phyloP scores from a whole-genome alignment of 2,797 vertebrate species.

The Thalassophryne amazonica region DNA sequence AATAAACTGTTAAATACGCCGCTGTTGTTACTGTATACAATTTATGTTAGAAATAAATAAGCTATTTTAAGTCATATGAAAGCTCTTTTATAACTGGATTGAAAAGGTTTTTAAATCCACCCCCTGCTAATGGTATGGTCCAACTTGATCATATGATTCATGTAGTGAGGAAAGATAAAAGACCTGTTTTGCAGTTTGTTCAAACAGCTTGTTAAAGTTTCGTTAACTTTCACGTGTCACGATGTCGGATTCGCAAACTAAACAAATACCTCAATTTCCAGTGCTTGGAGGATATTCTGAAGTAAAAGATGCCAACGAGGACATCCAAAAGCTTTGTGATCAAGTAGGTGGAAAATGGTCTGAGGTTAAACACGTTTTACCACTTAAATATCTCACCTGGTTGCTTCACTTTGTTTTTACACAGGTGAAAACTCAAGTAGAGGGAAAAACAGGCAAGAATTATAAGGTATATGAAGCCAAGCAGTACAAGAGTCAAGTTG shows the following conservation, averaged over 20 bases:
- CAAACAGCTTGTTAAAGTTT: too few relatives aligned
- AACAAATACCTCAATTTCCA: too few relatives aligned
- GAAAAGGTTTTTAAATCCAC: not conserved
- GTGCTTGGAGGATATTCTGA: not conserved
- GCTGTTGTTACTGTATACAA: rapidly evolving
- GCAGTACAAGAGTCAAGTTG: rapidly evolving
- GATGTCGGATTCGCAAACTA: conserved; percentile 27
- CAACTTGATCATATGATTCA: conserved; percentile 26
- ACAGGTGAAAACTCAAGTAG: not conserved
- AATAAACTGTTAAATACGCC: too few relatives aligned
- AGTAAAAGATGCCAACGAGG: rapidly evolving
- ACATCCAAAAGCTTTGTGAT: conserved; percentile 6
- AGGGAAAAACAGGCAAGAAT: not conserved
- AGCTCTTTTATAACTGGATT: not conserved
- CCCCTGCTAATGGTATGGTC: conserved; percentile 28
- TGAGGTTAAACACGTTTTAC: rapidly evolving
- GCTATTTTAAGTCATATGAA: rapidly evolving
- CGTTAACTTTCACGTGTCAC: too few relatives aligned
- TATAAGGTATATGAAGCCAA: not conserved
- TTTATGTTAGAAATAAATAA: rapidly evolving
- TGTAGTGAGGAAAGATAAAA: too few relatives aligned
- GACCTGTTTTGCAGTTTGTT: too few relatives aligned
- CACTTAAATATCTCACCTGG: not conserved
- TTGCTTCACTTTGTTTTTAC: not conserved
- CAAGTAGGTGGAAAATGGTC: conserved; percentile 69